Base-by-base conservation (phyloP, 1,140 invertebrate genomes). In the Amyelois transitella region DNA sequence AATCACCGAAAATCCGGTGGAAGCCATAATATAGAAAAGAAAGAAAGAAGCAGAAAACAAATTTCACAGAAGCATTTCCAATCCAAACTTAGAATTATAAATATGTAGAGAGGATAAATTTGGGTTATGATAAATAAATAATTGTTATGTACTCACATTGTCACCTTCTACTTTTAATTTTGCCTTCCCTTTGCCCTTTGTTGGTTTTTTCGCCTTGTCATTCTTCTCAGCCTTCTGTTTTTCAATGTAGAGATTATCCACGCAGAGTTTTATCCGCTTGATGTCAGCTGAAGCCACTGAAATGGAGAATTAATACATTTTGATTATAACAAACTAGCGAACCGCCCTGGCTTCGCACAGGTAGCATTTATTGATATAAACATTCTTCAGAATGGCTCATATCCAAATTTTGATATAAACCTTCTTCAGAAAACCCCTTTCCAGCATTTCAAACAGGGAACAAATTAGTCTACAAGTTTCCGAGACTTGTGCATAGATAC, bases 211-310 rank as follows among this genome's bases (percentile, higher is more conserved):
- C 32, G 89, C 66, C 69, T 93, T 94, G 21, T 93, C 91, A 18
- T 90, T 91, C 83, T 95, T 94, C 77, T 96, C 93, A 19, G 94
- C 84, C 88, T 96, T 96, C 55, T 93, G 88, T 82, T 96, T 96
- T 79, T 96, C 95, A 62, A 93, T 91, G 65, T 93, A 92, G 59
- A 96, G 85, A 81, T 92, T 94, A 81, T 96, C 95, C 62, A 96
- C 85, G 53, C 90, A 91, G 64, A 92, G 91, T 86, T 96, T 96
- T 67, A 96, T 91, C 89, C 95, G 96, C 69, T 94, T 96, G 63
- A 96, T 91, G 69, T 94, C 91, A 57, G 87, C 81, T 10, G 93
- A 92, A 55, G 90, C 82, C 83, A 96, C 94, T 94, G 77, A 25
- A 89, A 81, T 58, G 19, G 50, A 58, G 7, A 55, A 44, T 48